A percentile compares a stretch with the other conserved stretches of the same genome.
Conservation (phyloP, 2,888 invertebrate species). For the Cheilosia variabilis region DNA sequence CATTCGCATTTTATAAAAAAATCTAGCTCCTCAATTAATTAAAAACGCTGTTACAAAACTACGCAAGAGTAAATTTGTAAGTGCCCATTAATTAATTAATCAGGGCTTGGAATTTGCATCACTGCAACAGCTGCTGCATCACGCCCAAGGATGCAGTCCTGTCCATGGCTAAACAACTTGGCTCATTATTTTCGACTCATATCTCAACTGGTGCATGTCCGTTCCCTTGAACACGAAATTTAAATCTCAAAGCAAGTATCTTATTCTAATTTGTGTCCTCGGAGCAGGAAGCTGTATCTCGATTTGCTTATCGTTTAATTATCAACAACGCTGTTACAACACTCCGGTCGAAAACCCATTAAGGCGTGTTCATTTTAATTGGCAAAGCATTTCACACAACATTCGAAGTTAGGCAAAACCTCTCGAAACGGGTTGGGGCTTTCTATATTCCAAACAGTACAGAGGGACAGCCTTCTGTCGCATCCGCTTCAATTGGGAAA, state of each 20-base stretch:
- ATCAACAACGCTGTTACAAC: conserved; percentile 28
- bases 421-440: conserved; percentile 3
- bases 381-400: conserved; percentile 31
- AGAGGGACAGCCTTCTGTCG: conserved; percentile 15
- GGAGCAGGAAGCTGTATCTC: neutral
- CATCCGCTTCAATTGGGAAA: conserved; percentile 34
- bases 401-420: conserved; percentile 7
- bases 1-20: neutral
- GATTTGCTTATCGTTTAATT: conserved; percentile 27
- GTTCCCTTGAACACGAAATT: neutral
- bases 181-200: conserved; percentile 15
- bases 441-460: neutral
- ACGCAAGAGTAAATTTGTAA: neutral
- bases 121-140: neutral
- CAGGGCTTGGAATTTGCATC: neutral
- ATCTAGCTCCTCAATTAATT: neutral
- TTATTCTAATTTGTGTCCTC: conserved; percentile 8
- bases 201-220: neutral
- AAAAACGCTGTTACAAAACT: neutral
- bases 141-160: neutral
- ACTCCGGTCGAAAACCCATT: conserved; percentile 32
- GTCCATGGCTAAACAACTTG: neutral
- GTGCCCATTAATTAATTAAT: conserved; percentile 1
- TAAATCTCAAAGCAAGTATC: conserved; percentile 15
- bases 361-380: conserved; percentile 50